Conservation (phyloP, 2,113 vertebrate species). For the Spilogale gracilis region DNA sequence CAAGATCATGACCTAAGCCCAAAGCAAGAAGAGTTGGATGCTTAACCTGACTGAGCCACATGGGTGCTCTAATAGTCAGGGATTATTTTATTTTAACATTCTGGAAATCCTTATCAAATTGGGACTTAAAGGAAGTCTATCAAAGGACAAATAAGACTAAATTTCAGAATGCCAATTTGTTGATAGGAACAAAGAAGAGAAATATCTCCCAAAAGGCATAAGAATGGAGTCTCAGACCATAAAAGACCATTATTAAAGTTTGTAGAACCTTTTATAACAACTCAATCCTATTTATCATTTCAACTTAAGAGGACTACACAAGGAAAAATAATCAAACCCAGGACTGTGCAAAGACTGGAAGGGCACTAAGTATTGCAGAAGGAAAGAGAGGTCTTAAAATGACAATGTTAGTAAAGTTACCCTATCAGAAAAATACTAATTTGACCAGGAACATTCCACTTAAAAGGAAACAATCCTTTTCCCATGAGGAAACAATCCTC, state of each 20-base stretch:
- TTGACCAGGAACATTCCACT: constrained; percentile 32
- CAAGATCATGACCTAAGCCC: neutral
- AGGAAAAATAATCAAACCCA: constrained; percentile 16
- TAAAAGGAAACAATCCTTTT: neutral
- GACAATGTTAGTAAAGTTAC: constrained; percentile 26
- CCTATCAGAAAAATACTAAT: neutral
- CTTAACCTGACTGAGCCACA: neutral
- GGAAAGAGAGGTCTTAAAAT: neutral
- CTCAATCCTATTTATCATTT: neutral
- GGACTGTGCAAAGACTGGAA: neutral
- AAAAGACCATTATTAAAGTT: constrained; percentile 9
- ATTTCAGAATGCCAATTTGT: neutral
- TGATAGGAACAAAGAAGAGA: neutral
- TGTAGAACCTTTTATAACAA: neutral
- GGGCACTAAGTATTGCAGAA: neutral
- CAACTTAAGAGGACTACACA: constrained; percentile 17
- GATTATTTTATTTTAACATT: constrained; percentile 42
- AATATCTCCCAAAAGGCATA: neutral
- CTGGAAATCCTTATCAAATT: neutral
- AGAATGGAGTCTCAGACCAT: neutral
- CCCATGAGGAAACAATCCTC: constrained; percentile 7
- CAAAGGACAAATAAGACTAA: neutral
- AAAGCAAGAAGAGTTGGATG: neutral
- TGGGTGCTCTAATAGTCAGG: neutral
- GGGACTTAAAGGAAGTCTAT: neutral